Conservation (phyloP, 2,113 vertebrate species). For the Lichenostomus cassidix region DNA sequence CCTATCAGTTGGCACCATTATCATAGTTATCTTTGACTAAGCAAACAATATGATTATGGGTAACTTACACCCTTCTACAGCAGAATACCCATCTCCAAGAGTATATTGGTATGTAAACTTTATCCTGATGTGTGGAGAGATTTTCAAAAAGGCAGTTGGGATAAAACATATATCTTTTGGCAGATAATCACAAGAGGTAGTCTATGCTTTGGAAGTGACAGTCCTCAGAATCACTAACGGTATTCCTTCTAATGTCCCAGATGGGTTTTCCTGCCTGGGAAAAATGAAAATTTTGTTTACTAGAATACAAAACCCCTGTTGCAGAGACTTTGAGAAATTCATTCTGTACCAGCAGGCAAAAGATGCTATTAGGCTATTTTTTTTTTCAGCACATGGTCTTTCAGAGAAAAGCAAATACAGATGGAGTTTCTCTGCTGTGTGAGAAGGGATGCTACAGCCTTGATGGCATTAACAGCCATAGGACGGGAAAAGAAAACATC, state of each 20-base stretch:
- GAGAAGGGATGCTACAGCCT: background rate
- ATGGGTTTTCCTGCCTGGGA: background rate
- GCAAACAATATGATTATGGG: background rate
- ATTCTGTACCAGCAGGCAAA: background rate
- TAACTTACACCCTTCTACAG: background rate
- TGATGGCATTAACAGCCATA: accelerated
- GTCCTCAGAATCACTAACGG: background rate
- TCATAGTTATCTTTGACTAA: background rate
- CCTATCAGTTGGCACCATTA: background rate
- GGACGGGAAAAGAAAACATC: background rate
- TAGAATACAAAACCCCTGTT: background rate
- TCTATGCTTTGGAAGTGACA: background rate
- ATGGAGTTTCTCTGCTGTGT: background rate
- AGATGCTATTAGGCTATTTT: background rate
- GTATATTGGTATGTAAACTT: background rate
- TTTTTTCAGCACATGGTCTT: background rate
- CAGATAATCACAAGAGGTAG: background rate
- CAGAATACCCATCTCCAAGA: background rate
- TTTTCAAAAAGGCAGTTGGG: background rate
- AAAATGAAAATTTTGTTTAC: background rate
- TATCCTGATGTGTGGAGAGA: background rate
- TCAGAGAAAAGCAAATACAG: background rate
- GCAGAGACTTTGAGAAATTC: background rate
- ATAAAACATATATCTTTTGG: background rate
- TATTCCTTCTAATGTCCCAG: background rate